Evolutionary conservation across 1,140 invertebrate genomes (phyloP).

Genomic region (Zaprionus camerounensis): DNA sequence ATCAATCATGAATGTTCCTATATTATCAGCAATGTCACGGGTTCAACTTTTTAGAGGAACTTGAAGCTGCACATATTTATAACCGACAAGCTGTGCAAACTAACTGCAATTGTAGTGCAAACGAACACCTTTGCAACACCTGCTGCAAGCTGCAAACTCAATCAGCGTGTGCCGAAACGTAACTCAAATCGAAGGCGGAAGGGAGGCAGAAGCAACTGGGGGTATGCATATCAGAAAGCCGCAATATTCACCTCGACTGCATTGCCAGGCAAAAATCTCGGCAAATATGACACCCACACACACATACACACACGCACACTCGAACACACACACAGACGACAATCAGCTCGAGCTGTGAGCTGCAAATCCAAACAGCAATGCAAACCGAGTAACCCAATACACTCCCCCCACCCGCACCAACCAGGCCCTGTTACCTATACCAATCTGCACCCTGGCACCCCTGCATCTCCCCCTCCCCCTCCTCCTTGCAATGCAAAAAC

Average conservation of each 20-base stretch:
- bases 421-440: conserved; percentile 36
- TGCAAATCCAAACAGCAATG: conserved; percentile 21
- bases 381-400: conserved; percentile 26
- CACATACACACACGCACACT: neutral
- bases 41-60: no score
- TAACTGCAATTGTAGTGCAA: neutral
- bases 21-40: neutral
- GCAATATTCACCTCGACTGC: conserved; percentile 27
- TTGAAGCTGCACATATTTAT: no score
- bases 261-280: conserved; percentile 31
- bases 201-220: neutral
- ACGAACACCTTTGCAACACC: neutral
- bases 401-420: neutral
- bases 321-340: conserved; percentile 21
- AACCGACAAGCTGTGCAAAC: neutral
- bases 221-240: conserved; percentile 33
- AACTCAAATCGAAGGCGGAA: neutral
- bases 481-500: conserved; percentile 1
- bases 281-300: conserved; percentile 34
- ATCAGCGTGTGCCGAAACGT: neutral
- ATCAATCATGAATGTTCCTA: no score
- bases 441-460: neutral
- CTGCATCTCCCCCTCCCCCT: neutral
- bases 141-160: neutral
- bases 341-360: conserved; percentile 26